Evolutionary conservation across 1,140 invertebrate species (phyloP).

Genomic region (Dolichoris vasculosae): DNA sequence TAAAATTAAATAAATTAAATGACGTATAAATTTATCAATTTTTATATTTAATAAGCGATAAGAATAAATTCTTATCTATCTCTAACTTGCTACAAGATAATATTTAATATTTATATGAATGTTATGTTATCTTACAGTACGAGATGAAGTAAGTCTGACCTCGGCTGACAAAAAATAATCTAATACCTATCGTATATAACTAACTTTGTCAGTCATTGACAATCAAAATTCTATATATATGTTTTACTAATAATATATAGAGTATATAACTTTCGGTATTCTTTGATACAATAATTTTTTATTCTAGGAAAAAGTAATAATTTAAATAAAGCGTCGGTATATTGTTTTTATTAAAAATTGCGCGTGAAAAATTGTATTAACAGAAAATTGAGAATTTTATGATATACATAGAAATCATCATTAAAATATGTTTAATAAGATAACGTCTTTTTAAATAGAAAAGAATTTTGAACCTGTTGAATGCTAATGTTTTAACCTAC

Average conservation of each 20-base stretch:
- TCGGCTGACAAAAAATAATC: slow-evolving; percentile 34
- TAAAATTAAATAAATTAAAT: slow-evolving; percentile 25
- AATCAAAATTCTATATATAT: slow-evolving; percentile 9
- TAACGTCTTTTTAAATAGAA: too few species aligned
- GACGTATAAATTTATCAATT: slow-evolving; percentile 22
- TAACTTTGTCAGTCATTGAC: slow-evolving; percentile 3
- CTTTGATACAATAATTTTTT: background rate
- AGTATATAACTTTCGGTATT: background rate
- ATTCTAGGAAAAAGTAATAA: too few species aligned
- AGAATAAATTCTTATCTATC: slow-evolving; percentile 12
- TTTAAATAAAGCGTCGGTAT: too few species aligned
- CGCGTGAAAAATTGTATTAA: too few species aligned
- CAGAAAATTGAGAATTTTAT: too few species aligned
- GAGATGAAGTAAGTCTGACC: slow-evolving; percentile 28
- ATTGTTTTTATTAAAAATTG: too few species aligned
- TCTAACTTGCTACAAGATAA: slow-evolving; percentile 1
- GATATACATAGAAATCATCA: too few species aligned
- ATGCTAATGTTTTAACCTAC: too few species aligned
- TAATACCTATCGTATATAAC: slow-evolving; percentile 5
- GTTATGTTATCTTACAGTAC: slow-evolving; percentile 12
- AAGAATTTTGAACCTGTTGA: too few species aligned
- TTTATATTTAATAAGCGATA: slow-evolving; percentile 28
- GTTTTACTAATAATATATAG: background rate
- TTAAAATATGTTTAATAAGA: too few species aligned
- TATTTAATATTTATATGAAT: slow-evolving; percentile 26